Conservation (phyloP, 1,140 invertebrate species). For the Bombyx mandarina region DNA sequence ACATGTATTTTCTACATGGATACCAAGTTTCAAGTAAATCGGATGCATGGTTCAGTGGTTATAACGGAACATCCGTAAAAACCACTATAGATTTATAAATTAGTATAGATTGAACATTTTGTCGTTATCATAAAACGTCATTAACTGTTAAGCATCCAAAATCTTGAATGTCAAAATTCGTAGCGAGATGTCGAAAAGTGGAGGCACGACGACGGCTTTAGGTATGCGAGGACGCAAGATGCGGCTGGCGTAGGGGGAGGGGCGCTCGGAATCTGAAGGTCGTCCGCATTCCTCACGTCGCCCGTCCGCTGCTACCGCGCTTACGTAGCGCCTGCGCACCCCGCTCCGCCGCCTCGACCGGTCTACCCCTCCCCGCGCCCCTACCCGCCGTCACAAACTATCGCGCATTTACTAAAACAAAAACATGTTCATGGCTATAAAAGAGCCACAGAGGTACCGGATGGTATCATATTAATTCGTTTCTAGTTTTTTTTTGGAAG, state of each 20-base stretch:
- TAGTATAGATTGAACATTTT: too few relatives aligned
- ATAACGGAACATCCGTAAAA: too few relatives aligned
- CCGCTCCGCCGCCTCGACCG: constrained; percentile 31
- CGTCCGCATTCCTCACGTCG: constrained; percentile 68
- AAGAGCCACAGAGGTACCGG: constrained; percentile 62
- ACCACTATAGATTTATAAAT: too few relatives aligned
- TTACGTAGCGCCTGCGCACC: constrained; percentile 61
- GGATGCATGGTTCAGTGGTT: too few relatives aligned
- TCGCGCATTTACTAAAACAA: constrained; percentile 66
- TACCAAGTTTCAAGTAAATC: too few relatives aligned
- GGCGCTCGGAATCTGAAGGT: constrained; percentile 68
- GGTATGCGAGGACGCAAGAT: constrained; percentile 68
- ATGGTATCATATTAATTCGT: constrained; percentile 67
- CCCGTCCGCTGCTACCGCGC: constrained; percentile 66
- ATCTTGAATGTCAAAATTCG: constrained; percentile 53
- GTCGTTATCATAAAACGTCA: too few relatives aligned
- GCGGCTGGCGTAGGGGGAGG: constrained; percentile 57
- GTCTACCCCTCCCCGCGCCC: constrained; percentile 45
- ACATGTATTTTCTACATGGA: too few relatives aligned
- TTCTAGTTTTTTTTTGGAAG: constrained; percentile 54
- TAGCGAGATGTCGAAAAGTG: constrained; percentile 63
- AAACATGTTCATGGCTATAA: constrained; percentile 66
- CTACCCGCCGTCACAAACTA: constrained; percentile 60
- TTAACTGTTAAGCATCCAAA: constrained; percentile 6
- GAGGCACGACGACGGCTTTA: constrained; percentile 52